Evolutionary conservation across 2,888 invertebrate species (phyloP).

Genomic region (Leucoptera coffeella): DNA sequence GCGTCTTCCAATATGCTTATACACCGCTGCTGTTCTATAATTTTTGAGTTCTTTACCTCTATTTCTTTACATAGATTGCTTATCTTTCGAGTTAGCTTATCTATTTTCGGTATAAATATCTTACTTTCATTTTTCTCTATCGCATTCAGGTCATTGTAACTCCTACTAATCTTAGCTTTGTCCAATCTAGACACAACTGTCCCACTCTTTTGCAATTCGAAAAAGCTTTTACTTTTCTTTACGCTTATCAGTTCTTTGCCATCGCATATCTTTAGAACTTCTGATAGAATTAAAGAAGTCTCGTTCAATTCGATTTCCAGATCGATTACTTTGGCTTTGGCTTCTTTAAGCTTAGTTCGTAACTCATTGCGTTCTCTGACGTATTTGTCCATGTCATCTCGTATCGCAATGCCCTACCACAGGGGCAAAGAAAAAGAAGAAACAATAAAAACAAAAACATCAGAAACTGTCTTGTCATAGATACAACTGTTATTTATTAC

Average conservation of each 20-base stretch:
- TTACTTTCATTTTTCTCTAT: slow-evolving; percentile 15
- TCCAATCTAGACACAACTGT: slow-evolving; percentile 54
- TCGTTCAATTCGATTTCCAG: slow-evolving; percentile 48
- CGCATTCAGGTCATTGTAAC: slow-evolving; percentile 29
- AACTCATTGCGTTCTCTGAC: slow-evolving; percentile 25
- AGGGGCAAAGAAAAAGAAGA: slow-evolving; percentile 14
- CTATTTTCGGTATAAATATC: slow-evolving; percentile 12
- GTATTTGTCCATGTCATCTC: slow-evolving; percentile 23
- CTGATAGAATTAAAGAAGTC: slow-evolving; percentile 44
- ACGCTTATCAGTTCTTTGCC: slow-evolving; percentile 24
- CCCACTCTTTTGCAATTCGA: slow-evolving; percentile 50
- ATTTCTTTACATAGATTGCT: slow-evolving; percentile 37
- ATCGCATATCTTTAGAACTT: slow-evolving; percentile 39
- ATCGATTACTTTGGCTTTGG: slow-evolving; percentile 39
- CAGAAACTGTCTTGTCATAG: no score
- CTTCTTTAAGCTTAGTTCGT: slow-evolving; percentile 30
- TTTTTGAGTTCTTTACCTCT: slow-evolving; percentile 43
- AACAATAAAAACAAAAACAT: background rate
- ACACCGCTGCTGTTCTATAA: slow-evolving; percentile 49
- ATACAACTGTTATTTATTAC: no score
- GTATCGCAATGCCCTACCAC: no score
- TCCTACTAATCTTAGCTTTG: slow-evolving; percentile 36
- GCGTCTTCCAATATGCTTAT: slow-evolving; percentile 48
- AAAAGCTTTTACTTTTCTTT: slow-evolving; percentile 38
- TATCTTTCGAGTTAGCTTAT: slow-evolving; percentile 32